These are phyloP conservation scores for Heterotis niloticus DNA, from an alignment of 2,113 vertebrate genomes.

Conservation along the genomic window DNA sequence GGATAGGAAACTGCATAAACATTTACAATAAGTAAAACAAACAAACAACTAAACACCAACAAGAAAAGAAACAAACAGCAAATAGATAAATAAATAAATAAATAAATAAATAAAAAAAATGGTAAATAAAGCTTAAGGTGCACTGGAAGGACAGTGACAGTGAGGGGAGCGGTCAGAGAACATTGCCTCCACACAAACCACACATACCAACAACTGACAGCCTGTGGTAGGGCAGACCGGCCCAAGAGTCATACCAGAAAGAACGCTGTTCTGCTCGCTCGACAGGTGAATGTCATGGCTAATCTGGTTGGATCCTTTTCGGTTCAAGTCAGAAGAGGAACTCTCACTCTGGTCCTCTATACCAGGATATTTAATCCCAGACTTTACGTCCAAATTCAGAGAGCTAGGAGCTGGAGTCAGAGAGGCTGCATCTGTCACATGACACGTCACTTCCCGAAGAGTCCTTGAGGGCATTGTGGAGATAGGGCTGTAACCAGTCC, in stretches of 20 bases:
- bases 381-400: background rate
- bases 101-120: too few species aligned
- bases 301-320: conserved; percentile 37
- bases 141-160: too few species aligned
- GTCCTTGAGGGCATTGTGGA: background rate
- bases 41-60: too few species aligned
- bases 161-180: too few species aligned
- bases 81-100: too few species aligned
- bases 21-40: too few species aligned
- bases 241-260: conserved; percentile 35
- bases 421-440: background rate
- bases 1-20: too few species aligned
- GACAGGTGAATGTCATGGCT: conserved; percentile 42
- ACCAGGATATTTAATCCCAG: conserved; percentile 14
- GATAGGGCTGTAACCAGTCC: conserved; percentile 9
- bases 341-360: background rate
- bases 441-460: background rate
- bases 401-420: background rate
- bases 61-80: too few species aligned
- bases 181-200: too few species aligned
- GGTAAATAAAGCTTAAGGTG: too few species aligned
- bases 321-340: conserved; percentile 43
- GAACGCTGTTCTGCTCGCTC: conserved; percentile 40
- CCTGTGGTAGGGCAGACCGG: background rate
- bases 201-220: background rate